A percentile compares a stretch with the other conserved stretches of the same genome.
These are phyloP conservation scores for Rotaria socialis DNA, from an alignment of 2,888 invertebrate genomes.

Conservation along the genomic window DNA sequence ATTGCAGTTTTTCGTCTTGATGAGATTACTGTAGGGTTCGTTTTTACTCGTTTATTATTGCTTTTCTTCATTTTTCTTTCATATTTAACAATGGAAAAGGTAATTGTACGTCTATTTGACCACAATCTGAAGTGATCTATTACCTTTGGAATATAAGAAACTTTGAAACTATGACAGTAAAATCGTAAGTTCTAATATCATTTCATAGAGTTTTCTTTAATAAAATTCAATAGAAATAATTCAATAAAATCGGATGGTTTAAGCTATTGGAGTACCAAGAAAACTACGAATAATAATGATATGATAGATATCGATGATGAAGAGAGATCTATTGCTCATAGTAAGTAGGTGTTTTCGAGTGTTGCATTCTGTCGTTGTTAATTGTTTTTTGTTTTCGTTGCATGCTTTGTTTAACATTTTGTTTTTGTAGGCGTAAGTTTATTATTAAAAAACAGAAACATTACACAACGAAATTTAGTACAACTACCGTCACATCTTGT, in stretches of 20 bases:
- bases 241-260: background rate
- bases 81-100: background rate
- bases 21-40: background rate
- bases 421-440: background rate
- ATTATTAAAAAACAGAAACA: background rate
- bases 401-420: too few relatives aligned
- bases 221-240: background rate
- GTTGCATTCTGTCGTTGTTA: background rate
- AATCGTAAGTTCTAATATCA: background rate
- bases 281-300: background rate
- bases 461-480: background rate
- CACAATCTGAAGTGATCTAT: too few relatives aligned
- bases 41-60: background rate
- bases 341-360: background rate
- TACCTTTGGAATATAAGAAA: too few relatives aligned
- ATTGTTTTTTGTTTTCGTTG: too few relatives aligned
- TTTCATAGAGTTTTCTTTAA: background rate
- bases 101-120: too few relatives aligned
- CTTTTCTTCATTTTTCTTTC: background rate
- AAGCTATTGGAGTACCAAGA: background rate
- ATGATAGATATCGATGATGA: background rate
- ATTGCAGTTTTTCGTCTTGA: background rate
- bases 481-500: background rate
- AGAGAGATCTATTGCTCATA: background rate
- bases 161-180: background rate